Evolutionary conservation across 2,113 vertebrate genomes (phyloP).

Genomic region (Halcyon malimbica): DNA sequence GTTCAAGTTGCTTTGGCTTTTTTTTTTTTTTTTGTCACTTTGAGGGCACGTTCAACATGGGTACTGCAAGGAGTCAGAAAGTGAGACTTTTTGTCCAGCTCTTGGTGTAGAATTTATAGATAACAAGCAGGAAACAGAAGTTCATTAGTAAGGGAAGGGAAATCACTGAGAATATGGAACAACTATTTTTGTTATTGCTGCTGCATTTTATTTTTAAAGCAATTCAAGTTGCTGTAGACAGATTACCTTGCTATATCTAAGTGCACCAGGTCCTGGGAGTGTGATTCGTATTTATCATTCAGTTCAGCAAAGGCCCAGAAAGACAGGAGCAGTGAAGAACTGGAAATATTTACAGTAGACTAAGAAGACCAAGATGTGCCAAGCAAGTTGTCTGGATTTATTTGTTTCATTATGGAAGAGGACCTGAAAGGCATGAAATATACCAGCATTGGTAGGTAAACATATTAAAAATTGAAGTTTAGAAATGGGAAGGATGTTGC

Average conservation of each 20-base stretch:
- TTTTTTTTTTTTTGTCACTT: neutral
- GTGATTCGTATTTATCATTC: neutral
- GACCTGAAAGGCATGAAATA: neutral
- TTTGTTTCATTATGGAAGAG: neutral
- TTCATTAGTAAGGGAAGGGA: neutral
- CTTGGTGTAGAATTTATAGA: neutral
- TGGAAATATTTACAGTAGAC: neutral
- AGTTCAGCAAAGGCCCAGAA: neutral
- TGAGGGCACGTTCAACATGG: neutral
- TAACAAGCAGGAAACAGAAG: neutral
- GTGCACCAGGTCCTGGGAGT: neutral
- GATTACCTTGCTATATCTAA: neutral
- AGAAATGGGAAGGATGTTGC: neutral
- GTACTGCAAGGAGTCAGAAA: neutral
- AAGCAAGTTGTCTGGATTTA: neutral
- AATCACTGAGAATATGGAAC: neutral
- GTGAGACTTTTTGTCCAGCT: neutral
- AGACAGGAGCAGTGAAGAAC: neutral
- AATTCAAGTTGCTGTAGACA: neutral
- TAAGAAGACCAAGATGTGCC: neutral
- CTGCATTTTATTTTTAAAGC: neutral
- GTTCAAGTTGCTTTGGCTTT: neutral
- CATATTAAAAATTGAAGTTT: neutral
- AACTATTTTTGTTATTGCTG: neutral
- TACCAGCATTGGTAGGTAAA: neutral